Percentiles rank a stretch among this genome's conserved stretches.
Evolutionary conservation across 2,888 invertebrate species (phyloP).

Genomic region (Drosophila aldrichi): DNA sequence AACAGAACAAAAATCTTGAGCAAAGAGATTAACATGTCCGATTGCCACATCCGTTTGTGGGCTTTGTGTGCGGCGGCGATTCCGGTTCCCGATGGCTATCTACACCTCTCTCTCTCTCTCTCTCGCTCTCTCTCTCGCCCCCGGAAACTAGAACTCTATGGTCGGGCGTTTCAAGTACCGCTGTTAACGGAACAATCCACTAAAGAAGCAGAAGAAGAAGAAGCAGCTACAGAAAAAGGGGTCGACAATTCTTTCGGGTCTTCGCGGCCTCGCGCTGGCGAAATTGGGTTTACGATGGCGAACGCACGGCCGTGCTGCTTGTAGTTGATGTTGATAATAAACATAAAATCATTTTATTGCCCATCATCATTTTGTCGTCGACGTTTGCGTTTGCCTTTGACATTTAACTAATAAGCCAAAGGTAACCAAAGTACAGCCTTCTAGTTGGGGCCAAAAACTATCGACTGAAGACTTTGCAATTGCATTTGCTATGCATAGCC

Average conservation of each 20-base stretch:
- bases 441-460: slow-evolving; percentile 21
- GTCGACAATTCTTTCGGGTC: slow-evolving; percentile 35
- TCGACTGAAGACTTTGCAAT: slow-evolving; percentile 22
- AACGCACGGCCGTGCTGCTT: slow-evolving; percentile 37
- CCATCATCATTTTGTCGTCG: slow-evolving; percentile 40
- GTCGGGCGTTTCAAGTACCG: slow-evolving; percentile 54
- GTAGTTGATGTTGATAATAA: slow-evolving; percentile 71
- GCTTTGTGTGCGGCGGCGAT: slow-evolving; percentile 64
- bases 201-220: not conserved
- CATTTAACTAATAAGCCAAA: slow-evolving; percentile 74
- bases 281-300: slow-evolving; percentile 73
- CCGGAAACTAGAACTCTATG: slow-evolving; percentile 74
- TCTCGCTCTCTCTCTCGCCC: slow-evolving; percentile 11
- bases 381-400: slow-evolving; percentile 38
- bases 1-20: slow-evolving; percentile 17
- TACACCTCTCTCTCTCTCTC: not conserved
- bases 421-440: not conserved
- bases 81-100: slow-evolving; percentile 69
- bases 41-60: slow-evolving; percentile 75
- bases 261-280: slow-evolving; percentile 40
- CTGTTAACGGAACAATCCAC: slow-evolving; percentile 54
- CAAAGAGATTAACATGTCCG: slow-evolving; percentile 76
- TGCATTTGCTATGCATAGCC: slow-evolving; percentile 36
- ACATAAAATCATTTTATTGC: slow-evolving; percentile 77
- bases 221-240: slow-evolving; percentile 23